Evolutionary conservation across 2,888 invertebrate species (phyloP), one percentile per base, ranked within the genome.

Genomic region (Standfussiana lucernea): DNA sequence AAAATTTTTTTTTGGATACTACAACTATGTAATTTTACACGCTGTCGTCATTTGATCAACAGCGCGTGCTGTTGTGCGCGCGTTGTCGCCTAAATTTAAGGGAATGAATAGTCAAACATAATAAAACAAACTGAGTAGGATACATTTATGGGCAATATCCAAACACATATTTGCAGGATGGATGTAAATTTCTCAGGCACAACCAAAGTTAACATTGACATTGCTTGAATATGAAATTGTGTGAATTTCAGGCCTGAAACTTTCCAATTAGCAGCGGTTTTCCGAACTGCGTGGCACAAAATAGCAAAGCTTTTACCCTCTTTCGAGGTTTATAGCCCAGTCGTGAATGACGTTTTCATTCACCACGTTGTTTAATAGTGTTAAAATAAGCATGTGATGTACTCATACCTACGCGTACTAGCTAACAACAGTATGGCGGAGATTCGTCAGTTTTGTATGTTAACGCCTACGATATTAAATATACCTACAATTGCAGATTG

Each of bases 301-400:
- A 77, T 69, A 77, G 37, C 78, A 42, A 66, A 45, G 42, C 65
- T 32, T 42, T 35, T 77, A 47, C 61, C 61, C 77, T 61, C 47
- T 68, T 77, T 77, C 28, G 28, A 42, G 61, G 40, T 77, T 68
- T 68, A 77, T 50, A 50, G 50, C n/a, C 21, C 24, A 62, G 40
- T 42, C 28, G 10, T 11, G 72, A 65, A 72, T 47, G 28, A 68
- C 37, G 80, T 67, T 62, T 80, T 56, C 32, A 79, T 47, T 80
- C 80, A 80, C 18, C 37, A 67, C 45, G 66, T 18, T 50, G 28
- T 71, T 59, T 24, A 37, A 37, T 18, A 32, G 45, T 40, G 45
- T 62, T 80, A 79, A 79, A 79, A 78, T 72, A 71, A 78, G 32
- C 64, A 24, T 70, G 35, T 18, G n/a, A 35, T 64, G 32, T 77